phyloP scores from a whole-genome alignment of 2,888 invertebrate species.

The Athripsodes cinereus region DNA sequence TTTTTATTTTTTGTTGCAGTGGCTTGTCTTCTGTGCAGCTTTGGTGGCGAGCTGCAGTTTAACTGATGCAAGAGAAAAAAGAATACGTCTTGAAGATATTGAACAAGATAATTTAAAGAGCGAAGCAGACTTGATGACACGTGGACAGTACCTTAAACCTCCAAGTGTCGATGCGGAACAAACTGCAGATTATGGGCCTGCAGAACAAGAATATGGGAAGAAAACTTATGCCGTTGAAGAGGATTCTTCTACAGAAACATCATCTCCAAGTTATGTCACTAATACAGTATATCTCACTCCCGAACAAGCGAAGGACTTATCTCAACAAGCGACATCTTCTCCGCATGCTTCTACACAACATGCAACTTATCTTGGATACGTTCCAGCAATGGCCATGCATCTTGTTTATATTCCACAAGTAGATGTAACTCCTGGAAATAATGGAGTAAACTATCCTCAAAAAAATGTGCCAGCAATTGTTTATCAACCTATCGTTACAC shows the following conservation, averaged over 20 bases:
- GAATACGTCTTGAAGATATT: constrained; percentile 67
- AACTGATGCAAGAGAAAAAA: constrained; percentile 43
- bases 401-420: constrained; percentile 20
- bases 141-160: constrained; percentile 14
- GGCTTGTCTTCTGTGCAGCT: not conserved
- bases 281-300: constrained; percentile 5
- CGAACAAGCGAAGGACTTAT: constrained; percentile 6
- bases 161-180: constrained; percentile 14
- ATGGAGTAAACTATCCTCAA: constrained; percentile 11
- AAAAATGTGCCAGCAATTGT: constrained; percentile 5
- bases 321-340: constrained; percentile 24
- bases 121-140: constrained; percentile 39
- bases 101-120: constrained; percentile 63
- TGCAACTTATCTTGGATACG: constrained; percentile 39
- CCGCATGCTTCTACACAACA: constrained; percentile 30
- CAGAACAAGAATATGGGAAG: constrained; percentile 6
- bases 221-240: constrained; percentile 26
- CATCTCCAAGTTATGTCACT: not conserved
- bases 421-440: constrained; percentile 11
- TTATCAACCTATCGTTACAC: constrained; percentile 7
- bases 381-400: constrained; percentile 29
- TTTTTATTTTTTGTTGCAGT: constrained; percentile 18
- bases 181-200: constrained; percentile 14
- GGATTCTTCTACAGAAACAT: constrained; percentile 19
- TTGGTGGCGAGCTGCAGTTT: constrained; percentile 4